Evolutionary conservation across 2,888 invertebrate species (phyloP), one percentile per base, ranked within the genome.

Genomic region (Archaeoteleia sp.): DNA sequence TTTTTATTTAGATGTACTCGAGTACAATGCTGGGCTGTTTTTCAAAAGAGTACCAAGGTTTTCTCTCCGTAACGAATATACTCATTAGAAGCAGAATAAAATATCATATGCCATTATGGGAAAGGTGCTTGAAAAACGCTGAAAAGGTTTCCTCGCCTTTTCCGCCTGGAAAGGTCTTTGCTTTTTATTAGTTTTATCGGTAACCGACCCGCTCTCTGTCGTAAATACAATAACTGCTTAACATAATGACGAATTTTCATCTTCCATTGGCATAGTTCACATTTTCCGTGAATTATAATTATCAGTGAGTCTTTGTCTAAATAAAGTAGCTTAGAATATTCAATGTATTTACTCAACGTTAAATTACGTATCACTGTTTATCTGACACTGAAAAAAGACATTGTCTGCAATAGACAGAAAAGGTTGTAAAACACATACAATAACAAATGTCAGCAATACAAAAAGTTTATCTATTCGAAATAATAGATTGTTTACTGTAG

Each of bases 61-160:
- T 27, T 42, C 13, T 9, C 42, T 42, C 10, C 6, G 42, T 27
- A 42, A 42, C 9, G 27, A 20, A 42, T 42, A 42, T 42, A 42
- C 42, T 42, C 42, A 42, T 42, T 42, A 42, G 12, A 27, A 10
- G 6, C n/a, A 12, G 27, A 42, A 42, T 42, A 42, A 42, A 23
- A 42, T 10, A 20, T 42, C 27, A 12, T 27, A 42, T 27, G 10
- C 42, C 12, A 42, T 42, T 3, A 42, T n/a, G 20, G 10, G 9
- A n/a, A 20, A n/a, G 10, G 32, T 32, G 20, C 27, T 15, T 14
- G 42, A 4, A 12, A 27, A 10, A 12, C 8, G n/a, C 7, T 25
- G 27, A 42, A 42, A 42, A 42, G n/a, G 13, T 17, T 14, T 42
- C 27, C 14, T 23, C 27, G 8, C 13, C 32, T 32, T 6, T 9